Base-by-base conservation (phyloP, 2,797 vertebrate genomes). In the Mormyrus proboscirostris region DNA sequence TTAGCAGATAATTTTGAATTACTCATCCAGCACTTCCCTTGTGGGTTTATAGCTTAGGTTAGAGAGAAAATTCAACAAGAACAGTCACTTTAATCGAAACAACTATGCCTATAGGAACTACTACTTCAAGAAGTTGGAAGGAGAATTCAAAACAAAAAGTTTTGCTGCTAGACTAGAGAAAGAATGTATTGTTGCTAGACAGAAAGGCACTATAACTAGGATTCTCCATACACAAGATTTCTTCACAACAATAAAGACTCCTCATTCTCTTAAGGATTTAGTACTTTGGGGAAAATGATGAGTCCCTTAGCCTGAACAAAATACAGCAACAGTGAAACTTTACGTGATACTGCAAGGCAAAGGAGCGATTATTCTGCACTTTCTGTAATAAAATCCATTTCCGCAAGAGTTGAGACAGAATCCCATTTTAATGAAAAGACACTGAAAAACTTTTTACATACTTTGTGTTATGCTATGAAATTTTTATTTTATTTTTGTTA, bases 231-330 rank as follows among this genome's bases (percentile, higher is more conserved):
- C 86, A 87, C 89, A 89, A 89, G 94, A 94, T 96, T 96, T 93
- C 94, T 95, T 87, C 93, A 95, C 95, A 96, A 96, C 95, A 95
- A 95, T 94, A 94, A 95, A 93, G 95, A 94, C 95, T 95, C 93
- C 93, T 95, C 93, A 92, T 92, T 93, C 94, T 95, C 95, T 94
- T 50, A 93, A 95, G 95, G 94, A 95, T 95, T 94, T 92, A 94
- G 92, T 95, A 93, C 93, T 92, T 96, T 95, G 95, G 95, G 95
- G 95, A 94, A 95, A 95, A 95, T 96, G 95, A 96, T 94, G 94
- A 96, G 95, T 96, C 95, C 95, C 95, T 92, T 94, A 95, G 94
- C 94, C 94, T 94, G 94, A 90, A 93, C 92, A 62, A 55, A 79
- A 59, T 41, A n/a, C 51, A 51, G 76, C 53, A 57, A 51, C 73